Evolutionary conservation across 2,113 vertebrate species (phyloP).

Genomic region (Gopherus flavomarginatus): DNA sequence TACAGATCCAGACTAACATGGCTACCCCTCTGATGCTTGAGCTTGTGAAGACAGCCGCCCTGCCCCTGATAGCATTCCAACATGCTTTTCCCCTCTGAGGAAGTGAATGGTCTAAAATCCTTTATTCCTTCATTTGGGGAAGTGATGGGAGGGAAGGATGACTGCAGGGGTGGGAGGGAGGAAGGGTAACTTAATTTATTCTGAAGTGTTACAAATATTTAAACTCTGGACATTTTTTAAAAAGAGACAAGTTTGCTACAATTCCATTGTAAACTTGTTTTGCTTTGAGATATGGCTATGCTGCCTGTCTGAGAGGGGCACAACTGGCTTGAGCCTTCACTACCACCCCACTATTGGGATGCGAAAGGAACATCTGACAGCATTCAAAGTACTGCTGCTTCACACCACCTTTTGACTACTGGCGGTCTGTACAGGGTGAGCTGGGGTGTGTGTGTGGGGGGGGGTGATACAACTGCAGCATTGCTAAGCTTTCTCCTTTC

Average conservation of each 20-base stretch:
- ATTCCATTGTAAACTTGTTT: conserved; percentile 23
- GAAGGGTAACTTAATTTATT: not conserved
- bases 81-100: not conserved
- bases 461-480: not conserved
- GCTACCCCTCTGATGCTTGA: no score
- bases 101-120: conserved; percentile 37
- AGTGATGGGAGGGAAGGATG: not conserved
- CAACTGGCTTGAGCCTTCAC: not conserved
- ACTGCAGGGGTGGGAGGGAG: not conserved
- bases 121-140: not conserved
- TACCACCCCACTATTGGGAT: not conserved
- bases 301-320: conserved; percentile 33
- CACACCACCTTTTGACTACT: conserved; percentile 25
- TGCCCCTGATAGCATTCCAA: not conserved
- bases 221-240: not conserved
- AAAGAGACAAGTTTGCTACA: conserved; percentile 37
- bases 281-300: not conserved
- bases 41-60: not conserved
- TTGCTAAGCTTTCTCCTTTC: not conserved
- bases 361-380: conserved; percentile 66
- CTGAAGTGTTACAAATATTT: conserved; percentile 20
- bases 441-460: not conserved
- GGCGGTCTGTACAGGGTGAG: conserved; percentile 44
- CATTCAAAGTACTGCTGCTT: conserved; percentile 12
- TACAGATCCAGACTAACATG: no score